phyloP scores from a whole-genome alignment of 2,113 vertebrate genomes.

The Antechinus stuartii region DNA sequence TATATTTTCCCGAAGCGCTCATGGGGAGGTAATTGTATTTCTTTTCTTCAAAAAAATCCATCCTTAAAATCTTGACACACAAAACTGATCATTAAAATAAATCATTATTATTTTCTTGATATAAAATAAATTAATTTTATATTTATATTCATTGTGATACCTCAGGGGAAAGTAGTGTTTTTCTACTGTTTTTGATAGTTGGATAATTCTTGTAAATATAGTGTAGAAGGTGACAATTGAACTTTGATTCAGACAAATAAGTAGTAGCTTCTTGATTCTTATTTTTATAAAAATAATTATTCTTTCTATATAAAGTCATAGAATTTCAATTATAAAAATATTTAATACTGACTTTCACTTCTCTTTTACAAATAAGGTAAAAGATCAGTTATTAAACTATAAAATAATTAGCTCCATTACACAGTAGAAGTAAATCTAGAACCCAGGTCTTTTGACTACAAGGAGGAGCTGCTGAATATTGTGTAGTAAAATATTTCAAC shows the following conservation, averaged over 20 bases:
- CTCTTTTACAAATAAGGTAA: conserved; percentile 28
- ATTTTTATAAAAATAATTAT: background rate
- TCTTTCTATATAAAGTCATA: conserved; percentile 7
- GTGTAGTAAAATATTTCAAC: background rate
- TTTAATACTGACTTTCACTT: conserved; percentile 20
- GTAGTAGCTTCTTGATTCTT: background rate
- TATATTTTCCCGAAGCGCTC: conserved; percentile 34
- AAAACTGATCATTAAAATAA: background rate
- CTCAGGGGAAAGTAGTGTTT: background rate
- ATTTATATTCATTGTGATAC: background rate
- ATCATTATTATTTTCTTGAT: background rate
- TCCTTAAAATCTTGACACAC: background rate
- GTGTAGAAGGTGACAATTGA: background rate
- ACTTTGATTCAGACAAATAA: background rate
- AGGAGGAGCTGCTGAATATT: background rate
- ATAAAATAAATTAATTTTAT: background rate
- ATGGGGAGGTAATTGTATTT: background rate
- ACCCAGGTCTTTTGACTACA: background rate
- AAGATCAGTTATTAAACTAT: background rate
- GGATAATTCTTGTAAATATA: conserved; percentile 1
- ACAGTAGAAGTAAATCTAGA: background rate
- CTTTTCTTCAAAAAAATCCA: background rate
- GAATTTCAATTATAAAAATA: background rate
- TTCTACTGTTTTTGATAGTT: conserved; percentile 7
- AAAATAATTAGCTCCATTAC: background rate